Base-by-base conservation (phyloP, 2,797 vertebrate genomes). In the Sebastes goodei region DNA sequence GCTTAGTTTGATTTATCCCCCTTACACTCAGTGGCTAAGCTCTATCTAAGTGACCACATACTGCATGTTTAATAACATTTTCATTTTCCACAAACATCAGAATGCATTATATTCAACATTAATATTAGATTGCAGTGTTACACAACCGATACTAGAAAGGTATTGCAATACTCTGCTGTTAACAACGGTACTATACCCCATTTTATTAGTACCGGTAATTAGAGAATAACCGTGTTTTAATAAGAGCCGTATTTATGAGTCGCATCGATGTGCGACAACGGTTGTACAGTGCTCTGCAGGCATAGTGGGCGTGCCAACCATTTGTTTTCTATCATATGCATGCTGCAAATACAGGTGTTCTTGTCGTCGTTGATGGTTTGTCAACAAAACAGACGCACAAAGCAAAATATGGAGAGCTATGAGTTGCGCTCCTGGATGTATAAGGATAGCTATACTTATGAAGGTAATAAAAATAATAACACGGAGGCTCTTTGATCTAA, bases 291-390 rank as follows among this genome's bases (percentile, higher is more conserved):
- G 15, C 42, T 46, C 42, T 46, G 42, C 42, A 46, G 15, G 6
- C 15, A 17, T 60, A 42, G 1, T 42, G 38, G 38, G 38, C 1
- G 14, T 0, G 0, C 14, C 2, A 42, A 42, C 38, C 38, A 42
- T 17, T 60, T 8, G 0, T 30, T 60, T 29, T 2, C 27, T 20
- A 4, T 60, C 29, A 30, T 20, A 59, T 7, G 7, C 57, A 30
- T 9, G 0, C 29, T 17, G 57, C 55, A 29, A 10, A 30, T 6
- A 30, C 7, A 60, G 17, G 1, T 27, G 55, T 15, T 17, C 7
- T 17, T 17, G 57, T 0, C 0, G 8, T 2, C 4, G 15, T 30
- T 0, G 0, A 61, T 20, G 3, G 17, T 17, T 61, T n/a, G 59
- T n/a, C 59, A 32, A n/a, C 17, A 32, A 61, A 30, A 1, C 42